These are phyloP conservation scores for Camptogramma bilineatum DNA, from an alignment of 2,888 invertebrate species.

Conservation along the genomic window DNA sequence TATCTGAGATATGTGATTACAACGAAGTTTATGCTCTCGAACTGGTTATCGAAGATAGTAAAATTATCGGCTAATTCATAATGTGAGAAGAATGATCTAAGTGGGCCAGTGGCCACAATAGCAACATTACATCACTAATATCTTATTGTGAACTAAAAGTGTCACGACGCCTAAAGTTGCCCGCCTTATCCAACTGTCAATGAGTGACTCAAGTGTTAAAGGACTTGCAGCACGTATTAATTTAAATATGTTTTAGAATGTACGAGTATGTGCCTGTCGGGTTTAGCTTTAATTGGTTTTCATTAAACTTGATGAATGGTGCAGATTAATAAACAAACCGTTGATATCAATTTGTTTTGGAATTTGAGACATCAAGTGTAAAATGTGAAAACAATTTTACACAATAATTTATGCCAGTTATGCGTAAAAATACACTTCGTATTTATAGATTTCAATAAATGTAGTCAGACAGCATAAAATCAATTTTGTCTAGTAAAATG, in stretches of 20 bases:
- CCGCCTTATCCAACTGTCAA: slow-evolving; percentile 35
- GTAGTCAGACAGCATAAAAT: background rate
- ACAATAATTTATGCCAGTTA: background rate
- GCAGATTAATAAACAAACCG: slow-evolving; percentile 52
- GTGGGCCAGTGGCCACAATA: slow-evolving; percentile 53
- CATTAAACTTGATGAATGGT: slow-evolving; percentile 61
- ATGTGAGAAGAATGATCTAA: slow-evolving; percentile 32
- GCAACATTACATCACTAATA: slow-evolving; percentile 42
- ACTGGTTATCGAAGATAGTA: slow-evolving; percentile 15
- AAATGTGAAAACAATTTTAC: background rate
- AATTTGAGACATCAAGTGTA: slow-evolving; percentile 35
- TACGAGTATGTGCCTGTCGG: slow-evolving; percentile 45
- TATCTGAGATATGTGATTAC: slow-evolving; percentile 63
- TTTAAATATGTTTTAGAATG: slow-evolving; percentile 38
- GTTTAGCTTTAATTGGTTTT: slow-evolving; percentile 61
- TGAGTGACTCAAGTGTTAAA: slow-evolving; percentile 53
- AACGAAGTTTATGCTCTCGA: slow-evolving; percentile 37
- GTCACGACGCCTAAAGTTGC: slow-evolving; percentile 45
- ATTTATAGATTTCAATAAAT: slow-evolving; percentile 7
- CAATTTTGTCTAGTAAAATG: background rate
- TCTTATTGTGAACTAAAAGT: slow-evolving; percentile 49
- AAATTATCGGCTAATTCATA: slow-evolving; percentile 19
- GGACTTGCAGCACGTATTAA: slow-evolving; percentile 43
- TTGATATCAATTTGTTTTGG: slow-evolving; percentile 41
- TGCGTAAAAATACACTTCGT: background rate